A percentile compares a stretch with the other conserved stretches of the same genome.
Evolutionary conservation across 2,797 vertebrate genomes (phyloP).

Genomic region (Vultur gryphus): DNA sequence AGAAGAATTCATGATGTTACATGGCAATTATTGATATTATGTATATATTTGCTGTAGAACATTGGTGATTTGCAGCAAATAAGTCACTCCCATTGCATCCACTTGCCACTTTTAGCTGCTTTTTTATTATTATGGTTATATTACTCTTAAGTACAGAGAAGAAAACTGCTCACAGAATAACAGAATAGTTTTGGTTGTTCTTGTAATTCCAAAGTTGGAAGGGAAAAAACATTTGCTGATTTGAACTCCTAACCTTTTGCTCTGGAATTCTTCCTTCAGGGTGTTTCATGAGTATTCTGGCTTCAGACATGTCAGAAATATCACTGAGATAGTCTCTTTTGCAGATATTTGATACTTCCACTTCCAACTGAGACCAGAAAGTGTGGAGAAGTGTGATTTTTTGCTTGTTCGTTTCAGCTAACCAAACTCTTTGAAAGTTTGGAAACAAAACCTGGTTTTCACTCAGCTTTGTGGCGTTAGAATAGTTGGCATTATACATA

Average conservation of each 20-base stretch:
- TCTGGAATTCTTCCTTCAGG: constrained; percentile 14
- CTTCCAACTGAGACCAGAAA: constrained; percentile 29
- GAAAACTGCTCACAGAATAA: not conserved
- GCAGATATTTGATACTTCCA: constrained; percentile 49
- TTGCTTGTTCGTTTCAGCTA: constrained; percentile 13
- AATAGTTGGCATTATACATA: not conserved
- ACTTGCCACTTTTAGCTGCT: not conserved
- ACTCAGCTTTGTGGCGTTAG: not conserved
- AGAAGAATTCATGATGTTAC: not conserved
- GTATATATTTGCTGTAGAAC: not conserved
- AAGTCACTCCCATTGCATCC: not conserved
- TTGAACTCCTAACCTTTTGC: constrained; percentile 42
- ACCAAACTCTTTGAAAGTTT: not conserved
- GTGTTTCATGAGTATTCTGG: constrained; percentile 9
- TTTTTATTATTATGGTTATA: not conserved
- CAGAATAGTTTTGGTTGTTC: not conserved
- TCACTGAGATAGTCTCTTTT: not conserved
- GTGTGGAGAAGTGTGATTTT: constrained; percentile 25
- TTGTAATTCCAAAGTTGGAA: not conserved
- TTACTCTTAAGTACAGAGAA: not conserved
- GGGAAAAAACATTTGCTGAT: not conserved
- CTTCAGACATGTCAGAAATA: constrained; percentile 23
- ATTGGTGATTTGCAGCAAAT: not conserved
- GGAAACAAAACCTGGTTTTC: not conserved
- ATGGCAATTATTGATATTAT: not conserved